Evolutionary conservation across 1,140 invertebrate genomes (phyloP).

Genomic region (Drosophila grimshawi): DNA sequence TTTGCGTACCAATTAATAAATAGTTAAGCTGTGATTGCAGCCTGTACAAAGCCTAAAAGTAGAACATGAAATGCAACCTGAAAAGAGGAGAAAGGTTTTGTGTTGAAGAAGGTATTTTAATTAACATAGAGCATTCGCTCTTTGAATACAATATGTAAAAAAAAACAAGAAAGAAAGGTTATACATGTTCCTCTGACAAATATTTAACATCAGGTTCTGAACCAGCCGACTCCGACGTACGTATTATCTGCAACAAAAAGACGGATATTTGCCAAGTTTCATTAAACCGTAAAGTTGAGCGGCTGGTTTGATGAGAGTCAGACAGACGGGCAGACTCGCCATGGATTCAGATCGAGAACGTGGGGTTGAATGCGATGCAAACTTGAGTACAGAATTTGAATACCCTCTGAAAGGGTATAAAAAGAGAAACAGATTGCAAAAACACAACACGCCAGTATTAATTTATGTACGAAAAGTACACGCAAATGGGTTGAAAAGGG

Average conservation of each 20-base stretch:
- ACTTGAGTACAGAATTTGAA: no score
- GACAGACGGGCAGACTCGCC: no score
- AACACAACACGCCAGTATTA: slow-evolving; percentile 43
- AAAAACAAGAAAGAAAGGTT: not conserved
- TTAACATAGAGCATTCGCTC: slow-evolving; percentile 9
- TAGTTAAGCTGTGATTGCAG: not conserved
- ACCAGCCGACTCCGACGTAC: no score
- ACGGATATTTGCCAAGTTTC: no score
- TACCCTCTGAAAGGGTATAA: not conserved
- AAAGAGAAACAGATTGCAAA: not conserved
- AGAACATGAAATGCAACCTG: not conserved
- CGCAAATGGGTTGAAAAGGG: slow-evolving; percentile 46
- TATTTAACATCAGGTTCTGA: no score
- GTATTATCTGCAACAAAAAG: no score
- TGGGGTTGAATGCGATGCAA: no score
- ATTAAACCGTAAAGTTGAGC: no score
- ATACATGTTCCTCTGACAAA: no score
- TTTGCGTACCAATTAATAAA: not conserved
- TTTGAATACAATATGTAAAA: not conserved
- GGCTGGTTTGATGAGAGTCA: no score
- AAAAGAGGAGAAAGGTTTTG: not conserved
- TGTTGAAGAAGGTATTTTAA: not conserved
- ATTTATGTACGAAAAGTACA: slow-evolving; percentile 59
- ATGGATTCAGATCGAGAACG: no score
- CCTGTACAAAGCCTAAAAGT: not conserved